Percentiles rank a stretch among this genome's conserved stretches.
Evolutionary conservation across 2,888 invertebrate species (phyloP).

Genomic region (Sialis lutaria): DNA sequence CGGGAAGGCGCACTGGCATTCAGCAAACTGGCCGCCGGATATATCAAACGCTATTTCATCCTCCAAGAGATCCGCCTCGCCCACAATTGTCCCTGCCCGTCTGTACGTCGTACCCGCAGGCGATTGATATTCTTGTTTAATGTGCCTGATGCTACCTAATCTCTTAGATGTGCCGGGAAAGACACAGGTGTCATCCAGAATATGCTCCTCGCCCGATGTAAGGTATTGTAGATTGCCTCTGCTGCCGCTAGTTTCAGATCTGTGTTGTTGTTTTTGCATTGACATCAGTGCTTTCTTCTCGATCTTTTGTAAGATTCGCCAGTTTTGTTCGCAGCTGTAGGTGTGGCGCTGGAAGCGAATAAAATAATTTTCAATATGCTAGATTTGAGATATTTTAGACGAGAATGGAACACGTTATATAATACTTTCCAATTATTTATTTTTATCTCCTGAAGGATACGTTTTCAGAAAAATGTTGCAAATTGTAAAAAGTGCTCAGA

Average conservation of each 20-base stretch:
- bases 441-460: too few species aligned
- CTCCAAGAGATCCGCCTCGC: conserved; percentile 5
- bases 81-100: not conserved
- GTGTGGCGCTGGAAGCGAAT: conserved; percentile 18
- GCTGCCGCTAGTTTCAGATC: not conserved
- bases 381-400: too few species aligned
- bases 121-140: not conserved
- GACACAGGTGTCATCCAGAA: not conserved
- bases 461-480: too few species aligned
- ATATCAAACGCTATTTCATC: conserved; percentile 5
- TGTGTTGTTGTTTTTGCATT: not conserved
- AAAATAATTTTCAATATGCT: too few species aligned
- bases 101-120: not conserved
- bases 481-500: too few species aligned
- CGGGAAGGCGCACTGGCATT: conserved; percentile 8
- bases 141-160: too few species aligned
- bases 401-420: too few species aligned
- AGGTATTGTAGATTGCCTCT: not conserved
- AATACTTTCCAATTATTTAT: too few species aligned
- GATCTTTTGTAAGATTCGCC: conserved; percentile 27
- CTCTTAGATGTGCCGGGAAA: too few species aligned
- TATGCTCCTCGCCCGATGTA: not conserved
- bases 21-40: conserved; percentile 5
- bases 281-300: conserved; percentile 18
- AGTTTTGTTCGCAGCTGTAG: conserved; percentile 31